Evolutionary conservation across 2,888 invertebrate genomes (phyloP).

Genomic region (Agrotis puta): DNA sequence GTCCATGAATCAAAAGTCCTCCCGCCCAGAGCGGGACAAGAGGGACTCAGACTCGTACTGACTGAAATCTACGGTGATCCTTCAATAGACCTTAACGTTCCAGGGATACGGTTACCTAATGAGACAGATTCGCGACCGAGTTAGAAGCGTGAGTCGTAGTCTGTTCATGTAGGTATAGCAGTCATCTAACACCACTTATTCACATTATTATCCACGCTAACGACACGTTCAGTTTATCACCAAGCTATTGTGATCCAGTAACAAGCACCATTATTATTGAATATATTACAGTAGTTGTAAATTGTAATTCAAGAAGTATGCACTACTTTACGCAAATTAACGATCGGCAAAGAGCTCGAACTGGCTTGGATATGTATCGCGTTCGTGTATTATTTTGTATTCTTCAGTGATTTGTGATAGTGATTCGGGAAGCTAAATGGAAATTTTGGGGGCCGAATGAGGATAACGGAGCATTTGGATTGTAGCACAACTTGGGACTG

Average conservation of each 20-base stretch:
- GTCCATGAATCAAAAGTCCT: too few species aligned
- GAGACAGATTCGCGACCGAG: too few species aligned
- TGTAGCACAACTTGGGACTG: too few species aligned
- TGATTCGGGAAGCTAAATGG: neutral
- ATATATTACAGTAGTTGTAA: constrained; percentile 23
- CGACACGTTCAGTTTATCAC: constrained; percentile 7
- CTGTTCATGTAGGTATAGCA: neutral
- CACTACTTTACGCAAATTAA: neutral
- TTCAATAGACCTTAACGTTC: too few species aligned
- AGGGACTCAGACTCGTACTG: too few species aligned
- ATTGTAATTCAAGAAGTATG: constrained; percentile 21
- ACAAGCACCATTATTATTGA: constrained; percentile 9
- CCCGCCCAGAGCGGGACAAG: too few species aligned
- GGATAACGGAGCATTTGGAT: too few species aligned
- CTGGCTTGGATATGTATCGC: constrained; percentile 20
- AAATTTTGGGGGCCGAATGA: too few species aligned
- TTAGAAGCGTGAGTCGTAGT: neutral
- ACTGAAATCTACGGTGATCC: too few species aligned
- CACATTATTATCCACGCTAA: constrained; percentile 17
- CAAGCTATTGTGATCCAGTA: constrained; percentile 23
- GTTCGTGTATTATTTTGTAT: constrained; percentile 19
- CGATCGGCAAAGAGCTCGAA: constrained; percentile 9
- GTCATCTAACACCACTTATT: neutral
- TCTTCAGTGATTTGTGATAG: neutral
- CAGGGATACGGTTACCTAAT: too few species aligned